Base-by-base conservation (phyloP, 2,888 invertebrate genomes). In the Brassicogethes aeneus region DNA sequence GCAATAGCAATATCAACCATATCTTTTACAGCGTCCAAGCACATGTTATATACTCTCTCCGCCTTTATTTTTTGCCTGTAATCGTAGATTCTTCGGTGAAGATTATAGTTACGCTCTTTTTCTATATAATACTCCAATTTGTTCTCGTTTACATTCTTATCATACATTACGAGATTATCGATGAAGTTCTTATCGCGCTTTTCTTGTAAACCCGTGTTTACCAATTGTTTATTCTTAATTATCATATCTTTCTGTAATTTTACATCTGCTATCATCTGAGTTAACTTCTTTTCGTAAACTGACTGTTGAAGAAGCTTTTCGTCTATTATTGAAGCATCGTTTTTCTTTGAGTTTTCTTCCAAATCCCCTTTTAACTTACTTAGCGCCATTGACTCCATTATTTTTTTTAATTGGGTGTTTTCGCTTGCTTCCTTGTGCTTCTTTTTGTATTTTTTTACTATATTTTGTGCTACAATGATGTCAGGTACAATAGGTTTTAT, bases 261-360 rank as follows among this genome's bases (percentile, higher is more conserved):
- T 0, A 79, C 72, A 59, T 79, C 77, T 62, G 74, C 74, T 42
- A 82, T 65, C 64, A 79, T 78, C 29, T 73, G 73, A 35, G 75
- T 70, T 68, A 82, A 76, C 61, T 77, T 76, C 57, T 80, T 81
- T 55, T 82, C 82, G 59, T 76, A 80, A 34, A 73, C 69, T 1
- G 80, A 77, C 44, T 80, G 70, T 53, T 76, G 75, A 59, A 79
- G 61, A 2, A 80, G 70, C 51, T 75, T 77, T 41, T 70, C 70
- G 0, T 74, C 71, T 8, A 80, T 63, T 10, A 70, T 65, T 33
- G 65, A 63, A 46, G 78, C 74, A 16, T 73, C 61, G 46, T 70
- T 69, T 7, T 60, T 57, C 53, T 76, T 76, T 5, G 3, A 10
- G 5, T 10, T 5, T 5, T 13, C 5, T 5, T 10, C 12, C 13